These are phyloP conservation scores for Sanderia malayensis DNA, from an alignment of 30 jellyfish, hydroid and myxozoan species.

Conservation along the genomic window DNA sequence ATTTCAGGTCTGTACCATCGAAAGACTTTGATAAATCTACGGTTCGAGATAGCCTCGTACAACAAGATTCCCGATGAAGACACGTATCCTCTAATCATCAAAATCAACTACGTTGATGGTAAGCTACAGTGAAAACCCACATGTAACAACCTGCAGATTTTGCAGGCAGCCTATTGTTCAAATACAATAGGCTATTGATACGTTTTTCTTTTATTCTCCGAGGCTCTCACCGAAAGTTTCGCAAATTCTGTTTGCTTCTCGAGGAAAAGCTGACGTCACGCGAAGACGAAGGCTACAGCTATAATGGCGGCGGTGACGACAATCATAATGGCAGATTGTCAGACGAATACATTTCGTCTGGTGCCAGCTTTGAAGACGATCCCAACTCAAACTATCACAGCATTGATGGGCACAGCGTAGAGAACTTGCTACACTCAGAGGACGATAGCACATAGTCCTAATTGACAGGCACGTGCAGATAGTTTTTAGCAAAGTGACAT, in stretches of 20 bases:
- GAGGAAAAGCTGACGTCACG: slow-evolving; percentile 12
- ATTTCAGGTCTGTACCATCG: slow-evolving; percentile 62
- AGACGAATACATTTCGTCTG: slow-evolving; percentile 5
- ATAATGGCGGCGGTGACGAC: slow-evolving; percentile 6
- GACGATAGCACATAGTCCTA: slow-evolving; percentile 42
- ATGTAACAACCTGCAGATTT: too few relatives aligned
- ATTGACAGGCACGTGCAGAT: slow-evolving; percentile 7
- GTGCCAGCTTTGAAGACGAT: background rate
- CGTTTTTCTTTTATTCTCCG: too few relatives aligned
- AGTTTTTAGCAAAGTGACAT: too few relatives aligned
- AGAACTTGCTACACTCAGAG: slow-evolving; percentile 47
- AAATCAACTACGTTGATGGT: slow-evolving; percentile 27
- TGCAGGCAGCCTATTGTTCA: too few relatives aligned
- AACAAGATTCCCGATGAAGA: slow-evolving; percentile 33
- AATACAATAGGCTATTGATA: too few relatives aligned
- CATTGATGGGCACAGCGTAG: slow-evolving; percentile 48
- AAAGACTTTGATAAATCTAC: slow-evolving; percentile 39
- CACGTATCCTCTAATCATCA: slow-evolving; percentile 22
- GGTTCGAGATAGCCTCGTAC: slow-evolving; percentile 45
- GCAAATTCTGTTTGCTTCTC: slow-evolving; percentile 55
- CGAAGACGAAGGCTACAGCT: slow-evolving; percentile 3
- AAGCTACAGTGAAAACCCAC: too few relatives aligned
- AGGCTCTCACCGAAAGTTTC: slow-evolving; percentile 87
- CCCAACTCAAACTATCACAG: background rate
- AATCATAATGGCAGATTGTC: slow-evolving; percentile 2